Evolutionary conservation across 2,113 vertebrate genomes (phyloP).

Genomic region (Nesogale talazaci): DNA sequence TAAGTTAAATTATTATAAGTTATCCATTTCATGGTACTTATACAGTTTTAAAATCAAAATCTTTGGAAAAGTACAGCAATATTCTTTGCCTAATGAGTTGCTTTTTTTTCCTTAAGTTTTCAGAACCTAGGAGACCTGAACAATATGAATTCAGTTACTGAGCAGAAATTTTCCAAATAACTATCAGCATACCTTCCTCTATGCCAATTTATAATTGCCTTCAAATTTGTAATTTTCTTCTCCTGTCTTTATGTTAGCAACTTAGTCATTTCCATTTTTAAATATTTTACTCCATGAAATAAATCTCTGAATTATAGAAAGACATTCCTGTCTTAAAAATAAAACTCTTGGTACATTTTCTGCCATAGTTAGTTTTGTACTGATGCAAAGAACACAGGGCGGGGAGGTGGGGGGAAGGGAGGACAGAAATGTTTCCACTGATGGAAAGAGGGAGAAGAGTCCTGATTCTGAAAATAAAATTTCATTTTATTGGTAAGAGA

Average conservation of each 20-base stretch:
- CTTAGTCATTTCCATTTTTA: conserved; percentile 41
- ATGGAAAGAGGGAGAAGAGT: not conserved
- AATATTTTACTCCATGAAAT: conserved; percentile 35
- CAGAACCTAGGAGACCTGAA: conserved; percentile 6
- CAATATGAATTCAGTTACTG: conserved; percentile 38
- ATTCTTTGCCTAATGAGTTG: not conserved
- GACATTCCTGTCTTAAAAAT: conserved; percentile 34
- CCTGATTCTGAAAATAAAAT: conserved; percentile 51
- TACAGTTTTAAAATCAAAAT: conserved; percentile 39
- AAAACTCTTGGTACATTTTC: not conserved
- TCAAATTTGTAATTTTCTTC: not conserved
- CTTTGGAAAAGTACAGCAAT: conserved; percentile 22
- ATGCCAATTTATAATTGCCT: not conserved
- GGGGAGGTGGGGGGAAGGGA: too few species aligned
- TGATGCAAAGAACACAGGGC: conserved; percentile 26
- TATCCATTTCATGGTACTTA: not conserved
- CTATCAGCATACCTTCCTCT: not conserved
- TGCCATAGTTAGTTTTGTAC: not conserved
- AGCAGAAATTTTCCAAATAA: conserved; percentile 45
- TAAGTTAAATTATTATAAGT: conserved; percentile 42
- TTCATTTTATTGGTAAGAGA: conserved; percentile 60
- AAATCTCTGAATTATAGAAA: conserved; percentile 15
- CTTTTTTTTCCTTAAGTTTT: not conserved
- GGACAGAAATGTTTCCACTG: not conserved
- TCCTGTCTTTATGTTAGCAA: not conserved